Percentiles rank a stretch among this genome's conserved stretches.
These are phyloP conservation scores for Pempheris klunzingeri DNA, from an alignment of 2,797 vertebrate genomes.

Conservation along the genomic window DNA sequence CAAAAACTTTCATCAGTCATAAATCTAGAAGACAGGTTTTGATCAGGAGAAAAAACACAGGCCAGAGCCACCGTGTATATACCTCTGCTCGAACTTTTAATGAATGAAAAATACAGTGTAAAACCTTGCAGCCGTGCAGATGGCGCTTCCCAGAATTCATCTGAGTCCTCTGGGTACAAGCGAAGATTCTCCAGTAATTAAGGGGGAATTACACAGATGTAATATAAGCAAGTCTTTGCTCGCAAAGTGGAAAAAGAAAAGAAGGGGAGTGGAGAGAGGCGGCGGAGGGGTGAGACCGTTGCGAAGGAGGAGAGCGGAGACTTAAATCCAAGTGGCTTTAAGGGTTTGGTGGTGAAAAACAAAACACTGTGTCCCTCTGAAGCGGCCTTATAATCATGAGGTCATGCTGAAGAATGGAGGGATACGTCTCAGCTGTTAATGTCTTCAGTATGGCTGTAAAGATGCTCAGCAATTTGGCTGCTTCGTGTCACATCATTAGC, in stretches of 20 bases:
- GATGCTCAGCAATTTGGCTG: constrained; percentile 60
- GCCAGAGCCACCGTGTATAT: constrained; percentile 50
- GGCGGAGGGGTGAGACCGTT: constrained; percentile 42
- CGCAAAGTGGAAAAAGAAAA: constrained; percentile 67
- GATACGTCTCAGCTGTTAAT: constrained; percentile 80
- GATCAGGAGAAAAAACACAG: constrained; percentile 46
- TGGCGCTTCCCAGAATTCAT: constrained; percentile 55
- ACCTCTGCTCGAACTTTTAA: constrained; percentile 45
- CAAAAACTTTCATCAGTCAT: constrained; percentile 52
- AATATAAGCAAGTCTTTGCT: constrained; percentile 77
- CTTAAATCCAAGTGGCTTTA: constrained; percentile 64
- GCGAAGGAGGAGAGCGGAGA: constrained; percentile 49
- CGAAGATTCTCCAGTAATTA: constrained; percentile 76
- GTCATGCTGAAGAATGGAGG: constrained; percentile 80
- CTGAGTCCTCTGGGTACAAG: constrained; percentile 68
- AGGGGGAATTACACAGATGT: constrained; percentile 73
- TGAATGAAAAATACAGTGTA: constrained; percentile 62
- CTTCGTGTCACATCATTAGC: constrained; percentile 71
- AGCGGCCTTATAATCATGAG: constrained; percentile 78
- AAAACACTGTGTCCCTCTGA: constrained; percentile 62
- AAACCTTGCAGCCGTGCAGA: constrained; percentile 52
- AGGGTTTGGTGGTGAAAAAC: constrained; percentile 74
- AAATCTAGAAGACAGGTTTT: constrained; percentile 50
- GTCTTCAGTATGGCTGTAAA: constrained; percentile 80
- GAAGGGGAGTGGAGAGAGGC: constrained; percentile 55